A percentile compares a stretch with the other conserved stretches of the same genome.
Evolutionary conservation across 2,888 invertebrate species (phyloP).

Genomic region (Trissolcus japonicus): DNA sequence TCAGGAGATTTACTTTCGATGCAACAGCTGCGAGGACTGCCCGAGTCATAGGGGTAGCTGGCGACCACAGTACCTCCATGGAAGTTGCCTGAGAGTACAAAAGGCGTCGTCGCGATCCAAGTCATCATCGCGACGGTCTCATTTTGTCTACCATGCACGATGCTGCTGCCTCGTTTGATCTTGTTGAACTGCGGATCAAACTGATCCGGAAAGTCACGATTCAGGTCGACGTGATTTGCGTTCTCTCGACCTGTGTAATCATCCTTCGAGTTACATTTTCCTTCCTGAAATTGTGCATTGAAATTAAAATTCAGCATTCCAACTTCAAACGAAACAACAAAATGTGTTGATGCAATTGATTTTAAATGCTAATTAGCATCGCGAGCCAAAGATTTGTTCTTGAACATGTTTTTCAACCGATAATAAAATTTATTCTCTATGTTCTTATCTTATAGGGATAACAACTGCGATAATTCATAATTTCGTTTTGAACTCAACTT

Average conservation of each 20-base stretch:
- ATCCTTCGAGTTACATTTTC: slow-evolving; percentile 84
- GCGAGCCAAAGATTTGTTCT: no score
- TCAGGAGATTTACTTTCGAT: slow-evolving; percentile 88
- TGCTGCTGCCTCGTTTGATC: slow-evolving; percentile 75
- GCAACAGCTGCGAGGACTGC: slow-evolving; percentile 80
- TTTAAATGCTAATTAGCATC: no score
- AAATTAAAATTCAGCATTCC: no score
- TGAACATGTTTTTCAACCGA: no score
- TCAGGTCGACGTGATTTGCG: slow-evolving; percentile 88
- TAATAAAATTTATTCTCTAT: no score
- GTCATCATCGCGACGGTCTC: slow-evolving; percentile 93
- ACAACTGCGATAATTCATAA: no score
- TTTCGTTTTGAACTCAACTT: no score
- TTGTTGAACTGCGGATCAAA: slow-evolving; percentile 78
- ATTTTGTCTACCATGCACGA: slow-evolving; percentile 83
- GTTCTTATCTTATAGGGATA: no score
- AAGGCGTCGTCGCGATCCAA: slow-evolving; percentile 91
- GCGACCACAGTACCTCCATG: slow-evolving; percentile 98
- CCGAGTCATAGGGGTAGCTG: slow-evolving; percentile 96
- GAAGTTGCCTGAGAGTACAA: slow-evolving; percentile 94
- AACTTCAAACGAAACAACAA: neutral
- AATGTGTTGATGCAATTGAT: neutral
- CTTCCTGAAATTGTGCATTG: slow-evolving; percentile 79
- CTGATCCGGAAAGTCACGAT: slow-evolving; percentile 95
- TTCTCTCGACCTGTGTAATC: slow-evolving; percentile 87